These are phyloP conservation scores for Cheilosia vernalis DNA, from an alignment of 2,888 invertebrate genomes.

Conservation along the genomic window DNA sequence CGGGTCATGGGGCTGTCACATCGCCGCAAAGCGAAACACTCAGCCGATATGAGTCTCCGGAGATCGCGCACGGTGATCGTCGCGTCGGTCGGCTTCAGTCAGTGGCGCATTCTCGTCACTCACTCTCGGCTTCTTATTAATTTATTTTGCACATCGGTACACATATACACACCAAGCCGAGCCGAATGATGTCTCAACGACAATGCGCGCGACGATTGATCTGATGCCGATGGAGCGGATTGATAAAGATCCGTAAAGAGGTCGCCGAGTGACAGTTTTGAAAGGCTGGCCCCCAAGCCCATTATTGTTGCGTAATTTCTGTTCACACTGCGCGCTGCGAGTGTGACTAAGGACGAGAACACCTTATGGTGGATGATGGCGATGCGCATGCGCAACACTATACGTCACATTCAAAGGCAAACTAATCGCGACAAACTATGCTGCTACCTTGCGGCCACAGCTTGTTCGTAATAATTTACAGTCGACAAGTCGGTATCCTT, in stretches of 20 bases:
- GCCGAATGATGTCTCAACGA: conserved; percentile 33
- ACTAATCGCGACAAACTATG: conserved; percentile 78
- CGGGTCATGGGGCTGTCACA: conserved; percentile 74
- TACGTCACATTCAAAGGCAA: conserved; percentile 69
- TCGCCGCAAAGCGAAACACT: conserved; percentile 69
- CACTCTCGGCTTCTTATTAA: conserved; percentile 71
- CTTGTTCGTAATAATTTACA: conserved; percentile 83
- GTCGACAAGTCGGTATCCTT: conserved; percentile 77
- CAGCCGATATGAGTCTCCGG: conserved; percentile 73
- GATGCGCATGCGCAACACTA: conserved; percentile 26
- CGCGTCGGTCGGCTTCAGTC: conserved; percentile 21
- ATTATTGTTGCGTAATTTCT: conserved; percentile 57
- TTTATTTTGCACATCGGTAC: conserved; percentile 69
- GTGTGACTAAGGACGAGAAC: conserved; percentile 25
- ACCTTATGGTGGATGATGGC: neutral
- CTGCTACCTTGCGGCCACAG: conserved; percentile 81
- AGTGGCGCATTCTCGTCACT: conserved; percentile 68
- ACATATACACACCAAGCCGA: conserved; percentile 18
- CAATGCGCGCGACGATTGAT: conserved; percentile 60
- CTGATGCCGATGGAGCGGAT: conserved; percentile 56
- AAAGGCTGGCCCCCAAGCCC: conserved; percentile 55
- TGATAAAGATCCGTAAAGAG: conserved; percentile 74
- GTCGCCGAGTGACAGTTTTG: conserved; percentile 72
- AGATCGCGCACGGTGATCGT: conserved; percentile 36
- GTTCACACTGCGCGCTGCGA: conserved; percentile 17